These are phyloP conservation scores for Drosophila pullipes DNA, from an alignment of 2,888 invertebrate genomes.

Conservation along the genomic window DNA sequence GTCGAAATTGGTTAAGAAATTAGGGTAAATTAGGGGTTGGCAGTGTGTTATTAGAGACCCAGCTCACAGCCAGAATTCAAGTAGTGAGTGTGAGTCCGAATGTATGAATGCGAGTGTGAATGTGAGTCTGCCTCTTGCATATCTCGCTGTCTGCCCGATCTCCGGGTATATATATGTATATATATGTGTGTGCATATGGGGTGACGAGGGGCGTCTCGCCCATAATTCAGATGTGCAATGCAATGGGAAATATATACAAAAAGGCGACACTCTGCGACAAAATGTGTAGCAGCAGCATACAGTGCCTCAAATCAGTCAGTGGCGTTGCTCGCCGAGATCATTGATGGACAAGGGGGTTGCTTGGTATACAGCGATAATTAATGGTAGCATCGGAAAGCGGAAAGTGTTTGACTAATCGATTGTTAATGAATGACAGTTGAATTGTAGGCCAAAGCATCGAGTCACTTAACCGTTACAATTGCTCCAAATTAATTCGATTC, in stretches of 20 bases:
- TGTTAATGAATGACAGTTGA: conserved; percentile 79
- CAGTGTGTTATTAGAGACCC: conserved; percentile 79
- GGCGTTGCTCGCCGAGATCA: conserved; percentile 37
- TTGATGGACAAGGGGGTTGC: conserved; percentile 52
- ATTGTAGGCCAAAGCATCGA: conserved; percentile 61
- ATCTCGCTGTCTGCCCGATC: conserved; percentile 25
- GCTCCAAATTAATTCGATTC: conserved; percentile 72
- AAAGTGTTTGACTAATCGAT: conserved; percentile 81
- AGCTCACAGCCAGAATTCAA: conserved; percentile 39
- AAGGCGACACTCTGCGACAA: conserved; percentile 33
- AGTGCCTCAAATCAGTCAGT: conserved; percentile 49
- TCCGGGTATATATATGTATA: background rate
- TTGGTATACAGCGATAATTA: conserved; percentile 59
- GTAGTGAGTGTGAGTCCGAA: conserved; percentile 8
- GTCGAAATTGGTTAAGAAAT: conserved; percentile 83
- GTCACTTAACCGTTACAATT: conserved; percentile 77
- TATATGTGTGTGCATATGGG: background rate
- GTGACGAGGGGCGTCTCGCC: conserved; percentile 50
- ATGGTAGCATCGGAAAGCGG: conserved; percentile 66
- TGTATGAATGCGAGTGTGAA: conserved; percentile 19
- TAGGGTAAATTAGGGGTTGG: conserved; percentile 84
- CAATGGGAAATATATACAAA: conserved; percentile 27
- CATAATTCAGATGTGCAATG: conserved; percentile 48
- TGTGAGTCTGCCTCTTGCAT: conserved; percentile 39
- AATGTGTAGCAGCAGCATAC: conserved; percentile 20